Evolutionary conservation across 2,888 invertebrate species (phyloP).

Genomic region (Syrista parreyssii): DNA sequence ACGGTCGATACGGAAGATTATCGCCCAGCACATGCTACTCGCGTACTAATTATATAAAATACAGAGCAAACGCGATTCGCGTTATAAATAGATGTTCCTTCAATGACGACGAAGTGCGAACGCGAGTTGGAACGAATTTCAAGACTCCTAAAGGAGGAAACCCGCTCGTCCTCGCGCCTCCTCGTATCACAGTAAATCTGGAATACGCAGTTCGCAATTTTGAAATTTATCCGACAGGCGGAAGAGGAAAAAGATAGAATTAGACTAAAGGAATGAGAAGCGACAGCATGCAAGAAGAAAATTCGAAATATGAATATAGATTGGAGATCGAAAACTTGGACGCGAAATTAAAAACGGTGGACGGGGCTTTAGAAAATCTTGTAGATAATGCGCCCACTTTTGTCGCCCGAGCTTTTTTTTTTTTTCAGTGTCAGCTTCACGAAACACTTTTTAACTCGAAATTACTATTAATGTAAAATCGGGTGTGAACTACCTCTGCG

Average conservation of each 20-base stretch:
- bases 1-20: background rate
- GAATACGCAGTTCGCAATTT: constrained; percentile 33
- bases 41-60: background rate
- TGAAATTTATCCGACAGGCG: constrained; percentile 33
- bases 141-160: background rate
- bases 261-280: background rate
- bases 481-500: background rate
- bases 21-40: background rate
- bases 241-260: background rate
- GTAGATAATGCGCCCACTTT: background rate
- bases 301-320: background rate
- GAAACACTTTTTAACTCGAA: background rate
- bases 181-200: background rate
- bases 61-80: background rate
- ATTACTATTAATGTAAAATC: background rate
- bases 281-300: background rate
- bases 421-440: background rate
- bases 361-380: background rate
- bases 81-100: background rate
- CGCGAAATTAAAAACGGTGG: background rate
- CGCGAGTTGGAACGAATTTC: background rate
- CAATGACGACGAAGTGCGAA: background rate
- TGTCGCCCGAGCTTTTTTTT: background rate
- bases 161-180: background rate
- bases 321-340: background rate